Percentiles rank a stretch among this genome's conserved stretches.
Conservation (phyloP, 2,888 invertebrate species). For the Melangyna quadrimaculata region DNA sequence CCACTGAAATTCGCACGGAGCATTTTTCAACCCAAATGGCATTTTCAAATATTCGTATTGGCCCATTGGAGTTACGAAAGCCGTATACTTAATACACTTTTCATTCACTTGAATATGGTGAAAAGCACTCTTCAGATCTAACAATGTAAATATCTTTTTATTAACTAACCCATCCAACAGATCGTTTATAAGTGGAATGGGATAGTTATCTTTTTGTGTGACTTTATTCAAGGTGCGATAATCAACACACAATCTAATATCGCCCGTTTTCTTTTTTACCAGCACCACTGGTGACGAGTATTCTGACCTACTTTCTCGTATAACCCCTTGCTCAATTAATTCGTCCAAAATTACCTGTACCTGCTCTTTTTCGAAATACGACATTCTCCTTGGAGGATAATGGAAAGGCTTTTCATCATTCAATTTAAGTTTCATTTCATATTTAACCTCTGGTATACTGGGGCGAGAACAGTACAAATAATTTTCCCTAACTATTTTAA, state of each 20-base stretch:
- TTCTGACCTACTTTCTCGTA: slow-evolving; percentile 29
- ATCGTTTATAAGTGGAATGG: no score
- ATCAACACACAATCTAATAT: slow-evolving; percentile 47
- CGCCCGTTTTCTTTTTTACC: slow-evolving; percentile 23
- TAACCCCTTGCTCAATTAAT: slow-evolving; percentile 14
- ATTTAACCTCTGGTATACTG: no score
- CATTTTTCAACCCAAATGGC: neutral
- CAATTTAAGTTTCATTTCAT: no score
- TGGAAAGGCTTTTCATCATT: no score
- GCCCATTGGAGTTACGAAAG: neutral
- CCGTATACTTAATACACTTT: neutral
- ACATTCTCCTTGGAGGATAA: no score
- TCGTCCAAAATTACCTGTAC: slow-evolving; percentile 28
- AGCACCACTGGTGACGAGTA: slow-evolving; percentile 53
- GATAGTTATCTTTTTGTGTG: no score
- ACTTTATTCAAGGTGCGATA: no score
- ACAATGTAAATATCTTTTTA: slow-evolving; percentile 63
- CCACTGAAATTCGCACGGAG: neutral
- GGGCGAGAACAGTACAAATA: no score
- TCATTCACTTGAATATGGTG: neutral
- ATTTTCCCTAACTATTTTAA: no score
- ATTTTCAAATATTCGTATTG: neutral
- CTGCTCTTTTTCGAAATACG: neutral
- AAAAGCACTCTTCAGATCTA: slow-evolving; percentile 69
- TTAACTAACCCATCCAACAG: slow-evolving; percentile 19